Evolutionary conservation across 2,113 vertebrate species (phyloP), one percentile per base, ranked within the genome.

Genomic region (Otus sunia): DNA sequence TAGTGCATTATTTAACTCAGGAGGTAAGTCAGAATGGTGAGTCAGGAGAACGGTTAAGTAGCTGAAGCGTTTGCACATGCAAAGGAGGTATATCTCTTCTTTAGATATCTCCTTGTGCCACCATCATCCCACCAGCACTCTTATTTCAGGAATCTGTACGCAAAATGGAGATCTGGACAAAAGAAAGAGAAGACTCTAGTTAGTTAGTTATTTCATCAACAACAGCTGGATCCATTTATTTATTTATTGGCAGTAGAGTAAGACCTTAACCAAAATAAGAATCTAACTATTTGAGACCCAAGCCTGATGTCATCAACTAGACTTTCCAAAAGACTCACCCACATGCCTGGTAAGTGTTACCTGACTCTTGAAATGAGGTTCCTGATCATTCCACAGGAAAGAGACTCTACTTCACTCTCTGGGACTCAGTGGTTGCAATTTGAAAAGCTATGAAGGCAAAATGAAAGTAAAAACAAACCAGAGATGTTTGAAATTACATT

Each of bases 61-160:
- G n/a, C n/a, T n/a, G n/a, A n/a, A n/a, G n/a, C n/a, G n/a, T n/a
- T 77, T 59, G 21, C 37, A 66, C 1, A 0, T 1, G 5, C 55
- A 59, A 37, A 79, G 18, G 12, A 85, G 4, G 4, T 66, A 4
- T 15, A 22, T 22, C 8, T 18, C 53, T 63, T 47, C 29, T 66
- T 22, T 3, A 76, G 14, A 12, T 62, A 13, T 18, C 0, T 5
- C 32, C 19, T 84, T 50, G 14, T 68, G 12, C 7, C 32, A 86
- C 37, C 7, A 10, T 77, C 16, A n/a, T 67, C 52, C 15, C 29
- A 41, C 9, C 25, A 34, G 10, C 20, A 63, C 14, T 49, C 43
- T 45, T 26, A n/a, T 15, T 72, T 86, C 49, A 56, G 12, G 14
- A 14, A 69, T 72, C 39, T 73, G 11, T 32, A 27, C 15, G 14